phyloP scores from a whole-genome alignment of 2,113 vertebrate genomes.

The Plectropomus leopardus region DNA sequence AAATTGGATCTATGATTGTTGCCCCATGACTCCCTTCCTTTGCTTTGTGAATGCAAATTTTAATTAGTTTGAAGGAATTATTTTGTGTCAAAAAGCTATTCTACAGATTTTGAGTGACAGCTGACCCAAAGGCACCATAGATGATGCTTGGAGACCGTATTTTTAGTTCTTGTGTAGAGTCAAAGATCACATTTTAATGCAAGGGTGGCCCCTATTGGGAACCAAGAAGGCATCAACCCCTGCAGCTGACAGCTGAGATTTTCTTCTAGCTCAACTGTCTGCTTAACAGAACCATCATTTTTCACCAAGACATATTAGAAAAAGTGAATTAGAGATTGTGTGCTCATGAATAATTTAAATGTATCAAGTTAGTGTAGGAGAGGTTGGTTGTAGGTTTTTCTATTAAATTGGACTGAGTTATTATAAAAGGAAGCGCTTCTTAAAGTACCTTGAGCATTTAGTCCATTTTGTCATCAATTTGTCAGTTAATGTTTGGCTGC shows the following conservation, averaged over 20 bases:
- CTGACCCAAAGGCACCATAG: neutral
- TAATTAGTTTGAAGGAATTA: neutral
- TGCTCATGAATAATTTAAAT: neutral
- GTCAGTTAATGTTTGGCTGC: neutral
- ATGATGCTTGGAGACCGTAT: neutral
- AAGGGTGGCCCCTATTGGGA: neutral
- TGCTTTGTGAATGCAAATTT: neutral
- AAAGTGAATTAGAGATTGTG: too few relatives aligned
- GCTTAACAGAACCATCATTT: neutral
- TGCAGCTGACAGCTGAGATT: too few relatives aligned
- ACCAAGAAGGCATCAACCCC: neutral
- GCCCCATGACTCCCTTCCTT: neutral
- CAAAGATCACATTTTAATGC: neutral
- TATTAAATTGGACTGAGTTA: too few relatives aligned
- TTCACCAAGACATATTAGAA: neutral
- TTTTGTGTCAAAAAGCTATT: neutral
- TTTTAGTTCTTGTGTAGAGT: neutral
- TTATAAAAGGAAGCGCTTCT: neutral
- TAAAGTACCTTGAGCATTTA: neutral
- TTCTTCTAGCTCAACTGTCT: neutral
- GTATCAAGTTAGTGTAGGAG: neutral
- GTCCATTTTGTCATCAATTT: neutral
- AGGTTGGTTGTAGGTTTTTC: neutral
- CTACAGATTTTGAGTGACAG: neutral
- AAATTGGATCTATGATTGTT: neutral